Evolutionary conservation across 2,113 vertebrate species (phyloP), one percentile per base, ranked within the genome.

Genomic region (Centrocercus urophasianus): DNA sequence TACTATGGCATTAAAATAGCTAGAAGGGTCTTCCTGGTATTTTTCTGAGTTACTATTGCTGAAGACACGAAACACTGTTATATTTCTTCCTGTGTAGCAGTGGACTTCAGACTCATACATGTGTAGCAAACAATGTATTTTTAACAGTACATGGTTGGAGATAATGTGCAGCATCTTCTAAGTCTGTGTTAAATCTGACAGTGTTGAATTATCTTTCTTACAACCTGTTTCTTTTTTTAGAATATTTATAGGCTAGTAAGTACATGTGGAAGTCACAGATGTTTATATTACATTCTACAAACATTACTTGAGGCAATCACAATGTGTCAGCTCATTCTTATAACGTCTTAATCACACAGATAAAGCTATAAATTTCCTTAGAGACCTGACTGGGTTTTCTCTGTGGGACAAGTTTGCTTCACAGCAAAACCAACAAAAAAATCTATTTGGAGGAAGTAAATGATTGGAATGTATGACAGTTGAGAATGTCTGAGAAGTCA

Each of bases 71-170:
- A 32, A 79, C 1, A 2, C 21, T 24, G 1, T 24, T 75, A 6
- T 38, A 2, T 70, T 69, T 84, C n/a, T 85, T 59, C 21, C 7
- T 19, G 8, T 69, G 34, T 27, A 10, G 13, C 1, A 5, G 32
- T 1, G 4, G 18, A 24, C 22, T 67, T 12, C 6, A 45, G 42
- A 47, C 3, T 43, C 7, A 77, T 24, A 2, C 3, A 15, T 4
- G 10, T 65, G 40, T 27, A 42, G 38, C 22, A 86, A 59, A 56
- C 3, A 0, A 3, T 15, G 7, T 59, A 11, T 74, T 50, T 78
- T 87, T 38, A 75, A 12, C 4, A 22, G 21, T 47, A 65, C 1
- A 3, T 0, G 0, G 43, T 13, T 74, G 25, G 45, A 74, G 8
- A 50, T 30, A 17, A 64, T 27, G 21, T 56, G 8, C 25, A 70